These are phyloP conservation scores for Molossus molossus DNA, from an alignment of 2,797 vertebrate genomes.

Conservation along the genomic window DNA sequence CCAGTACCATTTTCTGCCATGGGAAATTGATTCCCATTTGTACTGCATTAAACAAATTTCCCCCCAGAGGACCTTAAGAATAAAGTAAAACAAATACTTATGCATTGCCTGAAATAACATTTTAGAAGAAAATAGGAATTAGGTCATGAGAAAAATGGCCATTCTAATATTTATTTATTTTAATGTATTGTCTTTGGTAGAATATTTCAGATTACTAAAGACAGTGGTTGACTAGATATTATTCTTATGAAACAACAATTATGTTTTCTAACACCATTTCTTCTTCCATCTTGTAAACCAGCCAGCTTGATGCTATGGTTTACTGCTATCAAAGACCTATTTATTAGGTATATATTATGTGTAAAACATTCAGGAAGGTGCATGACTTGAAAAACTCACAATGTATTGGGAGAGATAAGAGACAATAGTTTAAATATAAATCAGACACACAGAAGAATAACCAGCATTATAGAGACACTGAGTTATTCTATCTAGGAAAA, in stretches of 20 bases:
- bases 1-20: not conserved
- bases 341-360: not conserved
- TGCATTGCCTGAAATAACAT: not conserved
- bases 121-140: not conserved
- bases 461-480: not conserved
- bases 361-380: not conserved
- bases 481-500: not conserved
- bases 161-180: slow-evolving; percentile 9
- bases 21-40: not conserved
- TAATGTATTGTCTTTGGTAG: not conserved
- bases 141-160: not conserved
- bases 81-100: not conserved
- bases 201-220: not conserved
- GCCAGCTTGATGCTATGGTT: not conserved
- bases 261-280: not conserved
- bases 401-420: not conserved
- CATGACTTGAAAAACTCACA: not conserved
- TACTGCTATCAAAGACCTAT: not conserved
- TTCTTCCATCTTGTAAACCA: not conserved
- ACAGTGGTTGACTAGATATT: not conserved
- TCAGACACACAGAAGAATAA: not conserved
- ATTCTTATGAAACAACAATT: not conserved
- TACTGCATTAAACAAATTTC: not conserved
- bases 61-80: not conserved
- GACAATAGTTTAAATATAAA: not conserved